A percentile compares a stretch with the other conserved stretches of the same genome.
These are phyloP conservation scores for Neomonachus schauinslandi DNA, from an alignment of 2,113 vertebrate genomes.

Conservation along the genomic window DNA sequence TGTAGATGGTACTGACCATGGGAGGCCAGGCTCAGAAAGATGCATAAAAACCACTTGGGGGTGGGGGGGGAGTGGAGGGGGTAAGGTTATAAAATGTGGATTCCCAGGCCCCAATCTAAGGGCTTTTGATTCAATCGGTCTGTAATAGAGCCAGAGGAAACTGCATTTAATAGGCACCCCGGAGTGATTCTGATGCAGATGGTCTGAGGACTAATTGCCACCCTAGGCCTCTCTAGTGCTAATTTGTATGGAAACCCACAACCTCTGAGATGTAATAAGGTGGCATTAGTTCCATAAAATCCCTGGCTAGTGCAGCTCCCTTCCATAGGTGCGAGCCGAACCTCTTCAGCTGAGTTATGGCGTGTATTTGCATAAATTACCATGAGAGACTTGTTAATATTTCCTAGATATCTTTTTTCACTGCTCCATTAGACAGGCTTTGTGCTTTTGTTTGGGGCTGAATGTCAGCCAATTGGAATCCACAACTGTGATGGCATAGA, in stretches of 20 bases:
- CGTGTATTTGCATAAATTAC: constrained; percentile 90
- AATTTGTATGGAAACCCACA: constrained; percentile 77
- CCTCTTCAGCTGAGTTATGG: constrained; percentile 86
- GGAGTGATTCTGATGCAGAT: constrained; percentile 23
- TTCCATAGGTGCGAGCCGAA: constrained; percentile 77
- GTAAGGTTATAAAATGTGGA: constrained; percentile 41
- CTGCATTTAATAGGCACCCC: constrained; percentile 9
- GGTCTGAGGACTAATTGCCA: constrained; percentile 56
- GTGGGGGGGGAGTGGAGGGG: fast-evolving
- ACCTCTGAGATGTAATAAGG: constrained; percentile 78
- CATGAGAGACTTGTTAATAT: constrained; percentile 86
- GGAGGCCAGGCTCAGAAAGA: neutral
- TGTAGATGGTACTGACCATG: too few relatives aligned
- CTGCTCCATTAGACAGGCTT: constrained; percentile 84
- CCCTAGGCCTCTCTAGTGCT: constrained; percentile 47
- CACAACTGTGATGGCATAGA: constrained; percentile 70
- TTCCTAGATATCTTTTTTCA: constrained; percentile 82
- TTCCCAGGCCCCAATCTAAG: neutral
- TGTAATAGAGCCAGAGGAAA: neutral
- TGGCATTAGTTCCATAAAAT: constrained; percentile 78
- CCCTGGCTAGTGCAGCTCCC: constrained; percentile 70
- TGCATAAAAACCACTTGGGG: neutral
- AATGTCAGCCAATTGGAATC: constrained; percentile 83
- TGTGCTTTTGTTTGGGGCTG: constrained; percentile 85
- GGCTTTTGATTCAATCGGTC: neutral